Base-by-base conservation (phyloP, 92 coral and sea anemone genomes). In the Porites evermanni region DNA sequence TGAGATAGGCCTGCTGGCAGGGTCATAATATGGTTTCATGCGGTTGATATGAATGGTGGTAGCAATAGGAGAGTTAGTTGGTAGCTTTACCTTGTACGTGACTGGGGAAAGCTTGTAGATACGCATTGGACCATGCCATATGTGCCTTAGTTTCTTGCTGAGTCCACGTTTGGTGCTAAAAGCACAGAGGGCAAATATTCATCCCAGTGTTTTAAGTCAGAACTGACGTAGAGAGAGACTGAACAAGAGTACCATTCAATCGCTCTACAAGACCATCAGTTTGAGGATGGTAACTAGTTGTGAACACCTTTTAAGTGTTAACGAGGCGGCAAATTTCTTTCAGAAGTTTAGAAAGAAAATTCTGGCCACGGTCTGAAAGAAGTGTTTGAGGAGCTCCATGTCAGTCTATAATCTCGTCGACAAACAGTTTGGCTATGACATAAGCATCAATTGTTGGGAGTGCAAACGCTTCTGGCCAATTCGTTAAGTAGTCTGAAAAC, bases 161-260 rank as follows among this genome's bases (percentile, higher is more conserved):
- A 70, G 74, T 21, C 53, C 74, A 1, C 29, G 4, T 12, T 24
- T 38, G 10, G 38, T 24, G 84, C 90, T 21, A 86, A 72, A 5
- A 77, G 61, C 13, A 87, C 79, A 0, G 86, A 79, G 2, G 77
- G 86, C 9, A 79, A 64, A 53, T 79, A 80, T 60, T 78, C 69
- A 16, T 89, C 89, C 93, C 89, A 89, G 66, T 89, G 87, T 38
- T 75, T 77, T 64, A 85, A 23, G n/a, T 89, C 79, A 19, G 77
- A 12, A 12, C 77, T 51, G 8, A 88, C 91, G 71, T 71, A n/a
- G 87, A 81, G 13, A 88, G 21, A 17, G 91, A 72, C 2, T 66
- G 58, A 7, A 61, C 72, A 19, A 87, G 20, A 1, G 87, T 88
- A 14, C 80, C 68, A 24, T 81, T 88, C 44, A 73, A 73, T 3